Evolutionary conservation across 2,888 invertebrate species (phyloP).

Genomic region (Eugnorisma glareosa): DNA sequence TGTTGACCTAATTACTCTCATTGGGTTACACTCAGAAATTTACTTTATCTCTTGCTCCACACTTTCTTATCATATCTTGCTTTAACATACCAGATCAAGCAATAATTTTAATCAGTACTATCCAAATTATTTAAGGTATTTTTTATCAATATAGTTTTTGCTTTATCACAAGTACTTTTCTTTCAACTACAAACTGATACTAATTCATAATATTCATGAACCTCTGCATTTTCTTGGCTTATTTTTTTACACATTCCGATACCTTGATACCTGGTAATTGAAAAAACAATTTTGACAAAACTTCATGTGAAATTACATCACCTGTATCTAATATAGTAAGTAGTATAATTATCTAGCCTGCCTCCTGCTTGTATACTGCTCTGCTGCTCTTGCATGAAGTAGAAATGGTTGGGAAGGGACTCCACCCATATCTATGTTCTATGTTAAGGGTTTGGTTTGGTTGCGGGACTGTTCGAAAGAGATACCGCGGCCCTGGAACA

Average conservation of each 20-base stretch:
- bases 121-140: constrained; percentile 1
- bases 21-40: constrained; percentile 11
- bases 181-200: constrained; percentile 1
- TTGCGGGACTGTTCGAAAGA: too few relatives aligned
- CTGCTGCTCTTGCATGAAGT: not conserved
- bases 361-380: not conserved
- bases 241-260: not conserved
- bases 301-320: not conserved
- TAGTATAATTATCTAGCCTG: not conserved
- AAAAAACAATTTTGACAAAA: not conserved
- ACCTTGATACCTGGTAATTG: not conserved
- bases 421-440: too few relatives aligned
- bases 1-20: constrained; percentile 23
- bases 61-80: constrained; percentile 52
- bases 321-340: not conserved
- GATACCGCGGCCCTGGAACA: too few relatives aligned
- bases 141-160: not conserved
- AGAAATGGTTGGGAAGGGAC: not conserved
- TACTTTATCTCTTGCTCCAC: constrained; percentile 37
- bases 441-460: too few relatives aligned
- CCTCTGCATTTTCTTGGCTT: not conserved
- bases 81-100: constrained; percentile 15
- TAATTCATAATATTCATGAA: not conserved
- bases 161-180: not conserved
- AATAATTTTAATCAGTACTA: constrained; percentile 9